A percentile compares a stretch with the other conserved stretches of the same genome.
Evolutionary conservation across 2,797 vertebrate species (phyloP).

Genomic region (Halcyon smyrnensis): DNA sequence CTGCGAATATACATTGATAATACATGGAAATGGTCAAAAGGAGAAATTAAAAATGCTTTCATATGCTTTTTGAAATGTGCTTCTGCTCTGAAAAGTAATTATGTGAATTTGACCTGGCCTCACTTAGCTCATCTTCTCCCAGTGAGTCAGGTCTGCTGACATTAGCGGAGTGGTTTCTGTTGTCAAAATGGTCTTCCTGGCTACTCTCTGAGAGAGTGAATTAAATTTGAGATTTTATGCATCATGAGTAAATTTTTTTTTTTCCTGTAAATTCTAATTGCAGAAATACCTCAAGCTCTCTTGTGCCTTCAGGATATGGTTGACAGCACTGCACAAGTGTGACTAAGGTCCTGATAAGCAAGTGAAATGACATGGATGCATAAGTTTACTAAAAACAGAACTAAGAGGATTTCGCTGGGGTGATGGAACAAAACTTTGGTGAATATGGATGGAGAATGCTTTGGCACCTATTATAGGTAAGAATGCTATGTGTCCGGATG

Average conservation of each 20-base stretch:
- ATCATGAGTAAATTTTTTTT: background rate
- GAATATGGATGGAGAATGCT: background rate
- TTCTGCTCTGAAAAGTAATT: constrained; percentile 25
- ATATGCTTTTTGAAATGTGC: background rate
- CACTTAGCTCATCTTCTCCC: background rate
- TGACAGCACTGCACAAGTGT: background rate
- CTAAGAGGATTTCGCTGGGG: background rate
- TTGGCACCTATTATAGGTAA: background rate
- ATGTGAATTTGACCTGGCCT: constrained; percentile 7
- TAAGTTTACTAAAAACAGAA: background rate
- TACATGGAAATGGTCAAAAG: background rate
- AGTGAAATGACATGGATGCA: background rate
- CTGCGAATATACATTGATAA: background rate
- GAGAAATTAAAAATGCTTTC: constrained; percentile 12
- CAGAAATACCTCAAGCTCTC: background rate
- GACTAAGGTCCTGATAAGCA: background rate
- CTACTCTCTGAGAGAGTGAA: background rate
- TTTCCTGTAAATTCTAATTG: background rate
- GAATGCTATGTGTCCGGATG: background rate
- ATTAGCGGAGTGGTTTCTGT: background rate
- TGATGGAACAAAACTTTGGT: background rate
- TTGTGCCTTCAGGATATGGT: background rate
- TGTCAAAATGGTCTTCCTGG: background rate
- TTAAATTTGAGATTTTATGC: background rate
- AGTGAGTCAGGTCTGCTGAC: background rate